A percentile compares a stretch with the other conserved stretches of the same genome.
Conservation (phyloP, 2,797 vertebrate species). For the Jordanella pulchra region DNA sequence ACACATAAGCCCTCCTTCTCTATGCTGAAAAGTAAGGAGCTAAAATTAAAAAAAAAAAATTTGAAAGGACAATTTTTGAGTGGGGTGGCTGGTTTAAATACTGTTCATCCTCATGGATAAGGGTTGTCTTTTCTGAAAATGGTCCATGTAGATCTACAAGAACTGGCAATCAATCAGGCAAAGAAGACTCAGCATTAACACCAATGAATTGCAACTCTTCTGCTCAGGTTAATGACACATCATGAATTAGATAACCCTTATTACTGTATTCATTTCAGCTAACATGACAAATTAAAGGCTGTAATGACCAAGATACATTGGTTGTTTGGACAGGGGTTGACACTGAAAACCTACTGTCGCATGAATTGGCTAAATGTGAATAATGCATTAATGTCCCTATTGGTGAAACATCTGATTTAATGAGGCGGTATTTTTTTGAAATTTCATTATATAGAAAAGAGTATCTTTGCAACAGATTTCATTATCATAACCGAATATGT, state of each 20-base stretch:
- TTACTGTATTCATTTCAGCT: slow-evolving; percentile 67
- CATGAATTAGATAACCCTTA: slow-evolving; percentile 74
- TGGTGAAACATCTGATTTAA: slow-evolving; percentile 49
- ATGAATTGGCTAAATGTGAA: slow-evolving; percentile 56
- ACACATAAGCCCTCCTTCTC: slow-evolving; percentile 33
- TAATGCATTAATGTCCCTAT: slow-evolving; percentile 58
- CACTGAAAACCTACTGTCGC: slow-evolving; percentile 53
- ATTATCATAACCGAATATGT: slow-evolving; percentile 40
- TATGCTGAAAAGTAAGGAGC: slow-evolving; percentile 25
- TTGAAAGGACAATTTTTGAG: slow-evolving; percentile 21
- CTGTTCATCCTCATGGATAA: slow-evolving; percentile 30
- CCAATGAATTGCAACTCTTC: slow-evolving; percentile 62
- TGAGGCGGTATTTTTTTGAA: slow-evolving; percentile 52
- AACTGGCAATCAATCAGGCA: slow-evolving; percentile 58
- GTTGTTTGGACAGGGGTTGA: slow-evolving; percentile 71
- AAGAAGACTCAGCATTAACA: slow-evolving; percentile 56
- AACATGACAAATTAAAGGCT: slow-evolving; percentile 71
- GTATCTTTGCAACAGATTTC: slow-evolving; percentile 43
- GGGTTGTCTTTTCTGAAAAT: slow-evolving; percentile 41
- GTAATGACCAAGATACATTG: slow-evolving; percentile 46
- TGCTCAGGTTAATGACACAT: slow-evolving; percentile 73
- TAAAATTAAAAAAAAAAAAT: slow-evolving; percentile 17
- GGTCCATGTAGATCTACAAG: slow-evolving; percentile 36
- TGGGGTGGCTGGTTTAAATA: slow-evolving; percentile 10
- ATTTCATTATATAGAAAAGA: slow-evolving; percentile 38